These are phyloP conservation scores for Plusia festucae DNA, from an alignment of 2,888 invertebrate genomes.

Conservation along the genomic window DNA sequence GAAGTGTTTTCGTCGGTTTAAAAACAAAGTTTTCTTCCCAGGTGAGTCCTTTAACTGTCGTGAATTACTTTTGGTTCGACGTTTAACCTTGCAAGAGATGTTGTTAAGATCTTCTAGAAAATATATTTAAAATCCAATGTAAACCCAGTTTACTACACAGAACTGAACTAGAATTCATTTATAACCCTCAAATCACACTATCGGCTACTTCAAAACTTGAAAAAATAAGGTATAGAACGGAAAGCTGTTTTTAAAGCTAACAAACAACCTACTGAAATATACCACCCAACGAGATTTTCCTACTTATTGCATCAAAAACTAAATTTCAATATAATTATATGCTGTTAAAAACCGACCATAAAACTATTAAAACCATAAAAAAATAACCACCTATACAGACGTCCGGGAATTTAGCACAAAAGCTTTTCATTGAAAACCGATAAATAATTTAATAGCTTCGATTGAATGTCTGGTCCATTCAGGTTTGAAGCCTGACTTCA, in stretches of 20 bases:
- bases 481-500: slow-evolving; percentile 35
- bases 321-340: too few species aligned
- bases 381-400: neutral
- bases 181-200: too few species aligned
- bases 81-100: neutral
- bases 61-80: neutral
- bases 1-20: neutral
- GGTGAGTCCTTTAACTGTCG: neutral
- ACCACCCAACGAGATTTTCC: neutral
- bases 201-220: too few species aligned
- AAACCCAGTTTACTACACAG: neutral
- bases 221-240: too few species aligned
- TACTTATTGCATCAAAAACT: neutral
- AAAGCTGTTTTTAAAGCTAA: neutral
- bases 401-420: slow-evolving; percentile 4
- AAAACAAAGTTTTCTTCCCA: neutral
- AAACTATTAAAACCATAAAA: neutral
- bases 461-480: slow-evolving; percentile 32
- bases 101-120: neutral
- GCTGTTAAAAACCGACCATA: neutral
- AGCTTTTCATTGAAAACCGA: slow-evolving; percentile 34
- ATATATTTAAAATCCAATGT: neutral
- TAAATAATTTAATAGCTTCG: slow-evolving; percentile 44
- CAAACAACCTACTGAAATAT: neutral
- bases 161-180: too few species aligned